Base-by-base conservation (phyloP, 2,113 vertebrate genomes). In the Gymnocephalus cernua region DNA sequence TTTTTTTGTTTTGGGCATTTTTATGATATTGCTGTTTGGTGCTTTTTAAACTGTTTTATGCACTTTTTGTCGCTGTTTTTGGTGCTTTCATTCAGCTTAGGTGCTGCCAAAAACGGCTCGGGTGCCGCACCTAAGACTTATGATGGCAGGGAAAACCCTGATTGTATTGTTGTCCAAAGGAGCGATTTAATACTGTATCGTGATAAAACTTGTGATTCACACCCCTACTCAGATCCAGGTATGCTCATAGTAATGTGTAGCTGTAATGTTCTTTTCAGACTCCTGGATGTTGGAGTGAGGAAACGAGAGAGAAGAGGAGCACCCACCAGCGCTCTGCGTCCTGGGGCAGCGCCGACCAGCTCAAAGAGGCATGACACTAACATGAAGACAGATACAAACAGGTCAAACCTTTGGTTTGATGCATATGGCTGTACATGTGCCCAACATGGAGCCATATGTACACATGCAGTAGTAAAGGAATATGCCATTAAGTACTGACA, bases 221-320 rank as follows among this genome's bases (percentile, higher is more conserved):
- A 41, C 38, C 38, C 38, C 38, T 41, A 41, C 51, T 25, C n/a
- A 56, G 54, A 14, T 59, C 27, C 6, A 4, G 6, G 3, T 80
- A 0, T 68, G 47, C 27, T 62, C 6, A 23, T 13, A 13, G 12
- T 73, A 41, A 58, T 21, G 14, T 67, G 27, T 21, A 4, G 16
- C 16, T 86, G 44, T 83, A 6, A 45, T 85, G 38, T 82, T 87
- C 56, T 73, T 84, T 89, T 77, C 89, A 99, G 98, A 98, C 97
- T 79, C 96, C 96, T 91, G 96, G 94, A 95, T 98, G 96, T 89
- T 98, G 97, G 97, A 94, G 94, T 93, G 96, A 98, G 84, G 93
- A 97, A 80, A 91, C 92, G 35, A 80, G 89, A 82, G 94, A 95
- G 82, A 96, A 95, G 93, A 95, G 94, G 82, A 92, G 80, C 79